Conservation (phyloP, 1,140 invertebrate species). For the Popillia japonica region DNA sequence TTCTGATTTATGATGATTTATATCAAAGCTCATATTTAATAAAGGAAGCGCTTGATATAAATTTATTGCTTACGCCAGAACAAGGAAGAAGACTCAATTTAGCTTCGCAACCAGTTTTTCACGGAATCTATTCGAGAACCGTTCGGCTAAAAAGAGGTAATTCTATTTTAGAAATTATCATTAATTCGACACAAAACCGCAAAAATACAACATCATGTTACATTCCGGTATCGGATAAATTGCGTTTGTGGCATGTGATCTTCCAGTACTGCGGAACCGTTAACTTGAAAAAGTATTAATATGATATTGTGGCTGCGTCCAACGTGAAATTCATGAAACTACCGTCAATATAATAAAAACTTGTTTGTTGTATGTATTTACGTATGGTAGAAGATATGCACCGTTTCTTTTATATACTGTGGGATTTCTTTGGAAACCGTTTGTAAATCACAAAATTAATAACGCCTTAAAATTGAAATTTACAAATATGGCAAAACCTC, state of each 20-base stretch:
- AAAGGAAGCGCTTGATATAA: constrained; percentile 16
- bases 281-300: constrained; percentile 19
- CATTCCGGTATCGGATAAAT: constrained; percentile 20
- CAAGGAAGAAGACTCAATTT: constrained; percentile 32
- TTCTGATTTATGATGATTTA: constrained; percentile 7
- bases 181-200: constrained; percentile 30
- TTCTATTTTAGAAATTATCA: constrained; percentile 29
- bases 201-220: constrained; percentile 24
- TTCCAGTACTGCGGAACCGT: constrained; percentile 9
- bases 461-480: no score
- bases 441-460: no score
- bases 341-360: neutral
- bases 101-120: constrained; percentile 13
- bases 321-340: constrained; percentile 9
- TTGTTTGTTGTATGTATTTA: neutral
- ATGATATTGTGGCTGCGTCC: constrained; percentile 2
- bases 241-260: constrained; percentile 15
- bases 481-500: no score
- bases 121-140: constrained; percentile 7
- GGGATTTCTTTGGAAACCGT: no score
- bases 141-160: constrained; percentile 8
- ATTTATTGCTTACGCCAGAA: constrained; percentile 8
- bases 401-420: neutral
- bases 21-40: neutral
- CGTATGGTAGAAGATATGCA: neutral